Conservation (phyloP, 2,113 vertebrate species). For the Zosterops hypoxanthus region DNA sequence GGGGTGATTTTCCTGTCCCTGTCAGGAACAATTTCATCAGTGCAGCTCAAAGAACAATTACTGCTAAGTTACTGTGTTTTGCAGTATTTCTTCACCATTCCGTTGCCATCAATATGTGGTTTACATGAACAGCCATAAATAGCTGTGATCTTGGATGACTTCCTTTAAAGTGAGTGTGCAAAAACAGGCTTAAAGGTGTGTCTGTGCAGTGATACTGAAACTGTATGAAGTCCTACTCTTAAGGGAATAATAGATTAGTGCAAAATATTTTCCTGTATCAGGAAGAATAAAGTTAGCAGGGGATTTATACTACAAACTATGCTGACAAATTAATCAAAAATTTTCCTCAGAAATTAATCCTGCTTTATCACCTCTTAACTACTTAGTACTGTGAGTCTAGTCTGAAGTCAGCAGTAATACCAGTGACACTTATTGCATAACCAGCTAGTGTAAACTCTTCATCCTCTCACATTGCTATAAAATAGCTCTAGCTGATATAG, state of each 20-base stretch:
- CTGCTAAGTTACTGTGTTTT: background rate
- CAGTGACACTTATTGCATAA: slow-evolving; percentile 49
- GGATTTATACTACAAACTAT: slow-evolving; percentile 3
- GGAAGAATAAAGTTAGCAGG: background rate
- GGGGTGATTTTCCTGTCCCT: background rate
- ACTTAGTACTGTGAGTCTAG: slow-evolving; percentile 74
- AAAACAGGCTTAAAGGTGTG: slow-evolving; percentile 45
- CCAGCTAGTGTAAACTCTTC: slow-evolving; percentile 25
- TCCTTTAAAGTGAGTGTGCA: slow-evolving; percentile 33
- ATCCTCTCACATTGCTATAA: background rate
- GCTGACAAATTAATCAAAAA: slow-evolving; percentile 27
- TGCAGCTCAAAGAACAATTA: background rate
- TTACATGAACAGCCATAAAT: slow-evolving; percentile 59
- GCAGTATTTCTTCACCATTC: background rate
- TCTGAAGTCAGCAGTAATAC: slow-evolving; percentile 59
- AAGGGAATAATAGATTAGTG: background rate
- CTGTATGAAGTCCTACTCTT: background rate
- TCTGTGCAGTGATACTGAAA: background rate
- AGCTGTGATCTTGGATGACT: slow-evolving; percentile 65
- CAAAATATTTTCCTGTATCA: slow-evolving; percentile 7
- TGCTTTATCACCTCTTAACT: slow-evolving; percentile 76
- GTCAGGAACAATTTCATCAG: slow-evolving; percentile 1
- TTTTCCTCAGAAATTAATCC: slow-evolving; percentile 73
- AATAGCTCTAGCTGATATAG: background rate
- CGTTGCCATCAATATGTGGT: slow-evolving; percentile 8